Conservation (phyloP, 2,113 vertebrate genomes). For the Vulpes lagopus region DNA sequence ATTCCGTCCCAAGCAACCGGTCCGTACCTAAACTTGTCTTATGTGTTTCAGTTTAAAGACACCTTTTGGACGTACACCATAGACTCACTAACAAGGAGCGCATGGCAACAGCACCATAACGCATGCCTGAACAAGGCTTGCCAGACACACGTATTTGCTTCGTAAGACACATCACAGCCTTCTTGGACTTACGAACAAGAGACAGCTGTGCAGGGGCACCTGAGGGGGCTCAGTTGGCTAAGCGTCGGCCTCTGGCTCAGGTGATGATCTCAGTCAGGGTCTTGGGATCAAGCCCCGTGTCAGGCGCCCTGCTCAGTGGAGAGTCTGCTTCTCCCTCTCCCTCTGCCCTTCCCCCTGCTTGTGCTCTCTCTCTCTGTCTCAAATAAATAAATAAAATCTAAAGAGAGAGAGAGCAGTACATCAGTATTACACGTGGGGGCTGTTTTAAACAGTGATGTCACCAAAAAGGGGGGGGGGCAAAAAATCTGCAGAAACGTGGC, state of each 20-base stretch:
- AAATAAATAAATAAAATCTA: too few relatives aligned
- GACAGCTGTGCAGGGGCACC: neutral
- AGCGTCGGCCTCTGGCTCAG: too few relatives aligned
- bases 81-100: rapidly evolving
- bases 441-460: neutral
- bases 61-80: rapidly evolving
- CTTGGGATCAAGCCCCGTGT: too few relatives aligned
- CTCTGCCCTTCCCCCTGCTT: too few relatives aligned
- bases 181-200: rapidly evolving
- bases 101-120: rapidly evolving
- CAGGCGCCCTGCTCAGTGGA: too few relatives aligned
- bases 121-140: rapidly evolving
- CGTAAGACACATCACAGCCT: rapidly evolving
- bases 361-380: too few relatives aligned
- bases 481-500: neutral
- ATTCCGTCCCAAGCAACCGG: neutral
- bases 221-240: too few relatives aligned
- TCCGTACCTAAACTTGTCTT: neutral
- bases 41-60: neutral
- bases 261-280: too few relatives aligned
- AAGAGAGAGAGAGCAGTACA: neutral
- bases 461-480: neutral
- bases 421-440: rapidly evolving
- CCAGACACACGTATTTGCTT: rapidly evolving
- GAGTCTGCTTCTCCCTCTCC: too few relatives aligned